A percentile compares a stretch with the other conserved stretches of the same genome.
Evolutionary conservation across 2,797 vertebrate genomes (phyloP).

Genomic region (Chrosomus eos): DNA sequence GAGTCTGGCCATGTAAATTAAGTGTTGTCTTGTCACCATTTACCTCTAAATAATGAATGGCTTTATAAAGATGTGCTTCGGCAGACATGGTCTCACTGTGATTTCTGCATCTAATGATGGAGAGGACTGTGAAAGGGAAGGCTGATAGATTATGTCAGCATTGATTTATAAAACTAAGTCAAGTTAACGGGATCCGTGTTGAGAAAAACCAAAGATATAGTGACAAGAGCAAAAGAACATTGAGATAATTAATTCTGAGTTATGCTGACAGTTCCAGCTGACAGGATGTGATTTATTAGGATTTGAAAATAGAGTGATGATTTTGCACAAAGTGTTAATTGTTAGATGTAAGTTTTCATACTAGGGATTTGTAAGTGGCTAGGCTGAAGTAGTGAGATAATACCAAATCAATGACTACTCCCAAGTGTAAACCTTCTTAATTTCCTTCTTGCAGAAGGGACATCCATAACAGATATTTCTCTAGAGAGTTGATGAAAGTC

Average conservation of each 20-base stretch:
- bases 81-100: neutral
- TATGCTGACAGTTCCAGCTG: constrained; percentile 13
- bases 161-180: constrained; percentile 13
- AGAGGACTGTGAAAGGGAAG: neutral
- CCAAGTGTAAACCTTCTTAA: neutral
- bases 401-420: constrained; percentile 8
- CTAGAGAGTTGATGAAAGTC: neutral
- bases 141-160: neutral
- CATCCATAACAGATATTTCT: neutral
- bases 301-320: constrained; percentile 16
- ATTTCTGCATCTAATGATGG: constrained; percentile 15
- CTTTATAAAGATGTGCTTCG: constrained; percentile 4
- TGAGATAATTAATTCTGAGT: neutral
- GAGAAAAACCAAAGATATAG: neutral
- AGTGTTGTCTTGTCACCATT: neutral
- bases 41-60: constrained; percentile 37
- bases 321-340: neutral
- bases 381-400: constrained; percentile 1
- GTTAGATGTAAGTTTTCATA: neutral
- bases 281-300: constrained; percentile 22
- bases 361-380: neutral
- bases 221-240: constrained; percentile 9
- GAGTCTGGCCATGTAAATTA: neutral
- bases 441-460: neutral
- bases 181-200: constrained; percentile 24